These are phyloP conservation scores for Neelides folsomi DNA, from an alignment of 2,888 invertebrate species.

Conservation along the genomic window DNA sequence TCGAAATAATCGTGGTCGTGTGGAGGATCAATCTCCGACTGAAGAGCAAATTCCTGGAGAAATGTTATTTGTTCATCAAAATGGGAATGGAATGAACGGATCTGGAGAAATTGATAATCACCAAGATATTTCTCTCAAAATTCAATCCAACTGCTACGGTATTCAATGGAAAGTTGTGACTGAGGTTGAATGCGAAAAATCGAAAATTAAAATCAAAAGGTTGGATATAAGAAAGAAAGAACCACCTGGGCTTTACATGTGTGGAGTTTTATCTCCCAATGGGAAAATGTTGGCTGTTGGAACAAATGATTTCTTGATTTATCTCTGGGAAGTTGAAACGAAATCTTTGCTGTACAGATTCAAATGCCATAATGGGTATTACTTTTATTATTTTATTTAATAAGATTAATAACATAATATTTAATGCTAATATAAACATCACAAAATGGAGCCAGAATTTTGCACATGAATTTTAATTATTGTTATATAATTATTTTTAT, in stretches of 20 bases:
- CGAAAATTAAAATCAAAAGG: no score
- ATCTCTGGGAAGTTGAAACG: conserved; percentile 17
- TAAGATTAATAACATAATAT: no score
- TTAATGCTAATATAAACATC: neutral
- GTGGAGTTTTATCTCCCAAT: conserved; percentile 20
- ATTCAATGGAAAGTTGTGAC: no score
- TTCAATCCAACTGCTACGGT: no score
- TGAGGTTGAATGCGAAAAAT: no score
- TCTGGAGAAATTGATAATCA: no score
- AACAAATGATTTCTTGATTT: conserved; percentile 25
- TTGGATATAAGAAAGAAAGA: conserved; percentile 15
- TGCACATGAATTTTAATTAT: neutral
- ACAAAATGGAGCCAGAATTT: neutral
- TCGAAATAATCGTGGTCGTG: no score
- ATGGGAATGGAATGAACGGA: no score
- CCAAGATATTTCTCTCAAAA: no score
- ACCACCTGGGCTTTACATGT: conserved; percentile 18
- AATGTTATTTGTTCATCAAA: no score
- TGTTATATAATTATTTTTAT: conserved; percentile 3
- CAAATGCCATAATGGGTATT: conserved; percentile 28
- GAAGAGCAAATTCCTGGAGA: no score
- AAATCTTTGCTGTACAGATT: conserved; percentile 19
- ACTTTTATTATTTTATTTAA: neutral
- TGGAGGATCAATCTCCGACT: no score
- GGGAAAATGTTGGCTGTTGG: conserved; percentile 26